Conservation (phyloP, 2,888 invertebrate species). For the Papilio gigon region DNA sequence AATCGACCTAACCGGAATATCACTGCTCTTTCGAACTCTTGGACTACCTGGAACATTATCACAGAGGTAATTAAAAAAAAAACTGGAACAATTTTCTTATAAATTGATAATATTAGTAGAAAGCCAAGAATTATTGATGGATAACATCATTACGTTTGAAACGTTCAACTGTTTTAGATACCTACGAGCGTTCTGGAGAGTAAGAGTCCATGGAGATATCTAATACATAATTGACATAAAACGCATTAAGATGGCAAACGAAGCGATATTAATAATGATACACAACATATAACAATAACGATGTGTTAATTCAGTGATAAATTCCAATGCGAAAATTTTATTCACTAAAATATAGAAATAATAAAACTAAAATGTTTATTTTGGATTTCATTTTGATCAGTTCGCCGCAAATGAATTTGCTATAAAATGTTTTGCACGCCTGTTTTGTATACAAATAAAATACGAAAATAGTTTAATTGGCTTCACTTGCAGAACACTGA, state of each 20-base stretch:
- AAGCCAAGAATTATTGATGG: no score
- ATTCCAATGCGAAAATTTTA: not conserved
- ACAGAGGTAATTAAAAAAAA: not conserved
- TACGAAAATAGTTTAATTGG: conserved; percentile 38
- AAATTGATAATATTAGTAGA: no score
- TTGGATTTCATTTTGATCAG: conserved; percentile 4
- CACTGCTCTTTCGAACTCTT: conserved; percentile 93
- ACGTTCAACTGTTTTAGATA: no score
- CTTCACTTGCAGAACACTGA: conserved; percentile 36
- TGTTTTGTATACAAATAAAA: conserved; percentile 38
- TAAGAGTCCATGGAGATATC: no score
- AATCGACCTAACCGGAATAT: conserved; percentile 94
- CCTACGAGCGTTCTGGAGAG: no score
- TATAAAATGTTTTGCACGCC: conserved; percentile 31
- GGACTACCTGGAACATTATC: conserved; percentile 84
- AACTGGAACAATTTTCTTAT: not conserved
- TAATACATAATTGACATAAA: no score
- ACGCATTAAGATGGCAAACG: no score
- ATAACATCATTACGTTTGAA: not conserved
- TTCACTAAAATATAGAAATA: not conserved
- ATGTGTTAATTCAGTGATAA: not conserved
- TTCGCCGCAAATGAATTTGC: conserved; percentile 9
- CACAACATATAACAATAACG: not conserved
- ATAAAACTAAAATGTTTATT: not conserved
- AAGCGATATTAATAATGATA: no score